phyloP scores from a whole-genome alignment of 1,140 invertebrate species.

The Formica selysi region DNA sequence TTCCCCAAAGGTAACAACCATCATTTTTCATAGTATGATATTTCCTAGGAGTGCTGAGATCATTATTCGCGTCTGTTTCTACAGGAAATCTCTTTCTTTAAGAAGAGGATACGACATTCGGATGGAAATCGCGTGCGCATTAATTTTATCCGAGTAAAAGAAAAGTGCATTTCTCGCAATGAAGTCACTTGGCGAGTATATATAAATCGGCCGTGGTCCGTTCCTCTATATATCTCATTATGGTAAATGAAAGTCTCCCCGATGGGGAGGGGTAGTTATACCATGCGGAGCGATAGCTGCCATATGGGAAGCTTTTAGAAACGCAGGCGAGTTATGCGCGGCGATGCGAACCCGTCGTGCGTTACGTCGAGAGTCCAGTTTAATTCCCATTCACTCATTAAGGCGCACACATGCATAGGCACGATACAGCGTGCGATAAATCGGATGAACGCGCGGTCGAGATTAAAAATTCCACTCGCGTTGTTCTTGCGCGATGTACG shows the following conservation, averaged over 20 bases:
- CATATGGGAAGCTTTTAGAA: slow-evolving; percentile 61
- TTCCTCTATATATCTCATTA: slow-evolving; percentile 55
- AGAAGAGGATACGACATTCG: background rate
- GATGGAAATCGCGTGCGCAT: background rate
- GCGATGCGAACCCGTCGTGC: background rate
- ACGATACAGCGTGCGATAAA: slow-evolving; percentile 7
- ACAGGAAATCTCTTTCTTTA: background rate
- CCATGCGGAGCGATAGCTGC: slow-evolving; percentile 25
- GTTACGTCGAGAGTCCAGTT: background rate
- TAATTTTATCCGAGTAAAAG: slow-evolving; percentile 15
- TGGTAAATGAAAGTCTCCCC: slow-evolving; percentile 51
- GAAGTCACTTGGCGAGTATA: slow-evolving; percentile 40
- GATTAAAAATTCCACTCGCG: slow-evolving; percentile 44
- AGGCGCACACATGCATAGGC: background rate
- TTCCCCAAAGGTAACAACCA: background rate
- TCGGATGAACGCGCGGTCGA: slow-evolving; percentile 32
- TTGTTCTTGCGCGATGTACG: slow-evolving; percentile 9
- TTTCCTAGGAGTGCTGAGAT: background rate
- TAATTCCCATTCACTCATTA: slow-evolving; percentile 45
- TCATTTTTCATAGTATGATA: background rate
- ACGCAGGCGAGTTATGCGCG: slow-evolving; percentile 13
- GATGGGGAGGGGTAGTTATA: background rate
- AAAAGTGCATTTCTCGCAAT: slow-evolving; percentile 29
- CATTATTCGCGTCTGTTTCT: background rate
- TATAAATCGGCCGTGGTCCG: slow-evolving; percentile 34